Evolutionary conservation across 2,888 invertebrate genomes (phyloP).

Genomic region (Chaetoderma sp.): DNA sequence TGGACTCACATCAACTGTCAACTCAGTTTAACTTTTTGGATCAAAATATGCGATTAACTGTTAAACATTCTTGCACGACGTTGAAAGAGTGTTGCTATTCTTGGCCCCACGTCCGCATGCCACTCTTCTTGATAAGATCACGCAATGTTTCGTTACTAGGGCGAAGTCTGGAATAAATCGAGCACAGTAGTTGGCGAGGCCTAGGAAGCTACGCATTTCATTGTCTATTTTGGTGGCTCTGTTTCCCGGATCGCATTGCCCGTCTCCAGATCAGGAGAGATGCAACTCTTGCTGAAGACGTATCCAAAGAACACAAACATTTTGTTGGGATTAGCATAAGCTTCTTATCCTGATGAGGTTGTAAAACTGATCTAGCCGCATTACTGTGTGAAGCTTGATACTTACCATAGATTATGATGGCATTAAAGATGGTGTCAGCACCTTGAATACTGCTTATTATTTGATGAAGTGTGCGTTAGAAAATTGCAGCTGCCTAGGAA

Average conservation of each 20-base stretch:
- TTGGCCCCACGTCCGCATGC: not conserved
- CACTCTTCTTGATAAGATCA: not conserved
- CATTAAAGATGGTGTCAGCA: constrained; percentile 24
- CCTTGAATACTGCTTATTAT: constrained; percentile 10
- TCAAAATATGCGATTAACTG: not conserved
- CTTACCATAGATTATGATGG: constrained; percentile 26
- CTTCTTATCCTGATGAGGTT: constrained; percentile 12
- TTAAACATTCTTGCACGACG: not conserved
- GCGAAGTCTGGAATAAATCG: not conserved
- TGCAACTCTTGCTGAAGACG: constrained; percentile 14
- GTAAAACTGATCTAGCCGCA: constrained; percentile 5
- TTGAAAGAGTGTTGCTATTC: not conserved
- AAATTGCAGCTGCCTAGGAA: constrained; percentile 21
- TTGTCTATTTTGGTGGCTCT: no score
- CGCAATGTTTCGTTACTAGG: not conserved
- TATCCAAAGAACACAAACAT: constrained; percentile 28
- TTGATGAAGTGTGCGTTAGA: constrained; percentile 17
- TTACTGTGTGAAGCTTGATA: constrained; percentile 18
- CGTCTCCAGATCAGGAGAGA: constrained; percentile 19
- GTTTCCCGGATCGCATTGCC: not conserved
- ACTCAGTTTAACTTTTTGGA: not conserved
- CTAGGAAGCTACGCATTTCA: no score
- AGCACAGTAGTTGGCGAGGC: no score
- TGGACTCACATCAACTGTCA: not conserved
- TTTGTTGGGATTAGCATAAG: constrained; percentile 23